phyloP scores from a whole-genome alignment of 1,140 invertebrate genomes.

The Pogonomyrmex californicus region DNA sequence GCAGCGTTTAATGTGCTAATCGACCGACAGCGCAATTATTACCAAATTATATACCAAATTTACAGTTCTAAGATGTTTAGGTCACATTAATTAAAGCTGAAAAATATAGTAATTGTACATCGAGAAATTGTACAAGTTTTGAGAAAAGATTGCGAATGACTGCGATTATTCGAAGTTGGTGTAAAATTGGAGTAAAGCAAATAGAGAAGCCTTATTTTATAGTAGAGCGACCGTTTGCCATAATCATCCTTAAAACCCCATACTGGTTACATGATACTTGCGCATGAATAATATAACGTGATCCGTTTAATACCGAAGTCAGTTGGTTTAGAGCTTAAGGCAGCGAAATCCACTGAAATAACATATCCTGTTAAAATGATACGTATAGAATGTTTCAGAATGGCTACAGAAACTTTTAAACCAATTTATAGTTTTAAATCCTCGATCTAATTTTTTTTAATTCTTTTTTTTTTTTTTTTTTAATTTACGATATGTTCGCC shows the following conservation, averaged over 20 bases:
- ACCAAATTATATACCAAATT: neutral
- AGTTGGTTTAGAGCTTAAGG: constrained; percentile 34
- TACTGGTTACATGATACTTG: constrained; percentile 31
- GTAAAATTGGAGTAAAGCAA: neutral
- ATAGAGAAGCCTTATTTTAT: neutral
- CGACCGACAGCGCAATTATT: constrained; percentile 7
- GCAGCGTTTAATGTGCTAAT: constrained; percentile 25
- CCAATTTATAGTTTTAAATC: neutral
- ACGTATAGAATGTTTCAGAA: constrained; percentile 4
- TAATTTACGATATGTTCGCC: neutral
- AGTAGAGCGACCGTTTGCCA: neutral
- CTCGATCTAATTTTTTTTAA: neutral
- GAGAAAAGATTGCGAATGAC: neutral
- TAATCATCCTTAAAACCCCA: constrained; percentile 37
- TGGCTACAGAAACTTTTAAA: constrained; percentile 14
- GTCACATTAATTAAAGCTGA: neutral
- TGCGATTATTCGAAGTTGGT: neutral
- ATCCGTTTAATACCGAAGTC: constrained; percentile 48
- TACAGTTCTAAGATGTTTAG: neutral
- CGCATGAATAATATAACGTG: constrained; percentile 43
- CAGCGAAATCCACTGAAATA: constrained; percentile 36
- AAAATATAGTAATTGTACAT: neutral
- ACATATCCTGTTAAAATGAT: constrained; percentile 38
- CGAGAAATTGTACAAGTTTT: neutral
- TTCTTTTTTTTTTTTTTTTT: neutral